Evolutionary conservation across 2,797 vertebrate genomes (phyloP), one percentile per base, ranked within the genome.

Genomic region (Myiotriccus ornatus): DNA sequence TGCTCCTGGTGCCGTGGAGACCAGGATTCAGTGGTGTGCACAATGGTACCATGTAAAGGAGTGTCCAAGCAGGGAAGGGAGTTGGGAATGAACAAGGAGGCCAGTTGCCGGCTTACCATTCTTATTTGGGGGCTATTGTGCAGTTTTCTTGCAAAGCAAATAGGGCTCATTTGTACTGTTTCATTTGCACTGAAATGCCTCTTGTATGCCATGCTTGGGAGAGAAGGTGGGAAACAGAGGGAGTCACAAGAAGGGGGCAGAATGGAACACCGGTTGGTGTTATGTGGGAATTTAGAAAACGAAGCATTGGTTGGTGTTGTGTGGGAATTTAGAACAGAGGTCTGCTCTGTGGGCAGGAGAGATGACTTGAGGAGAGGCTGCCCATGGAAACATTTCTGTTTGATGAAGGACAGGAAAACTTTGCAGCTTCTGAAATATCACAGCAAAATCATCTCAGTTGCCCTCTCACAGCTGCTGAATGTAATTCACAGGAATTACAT

Each of bases 381-480:
- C 16, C 39, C 2, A 0, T 20, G 35, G 78, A 91, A 60, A 83
- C 1, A 0, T 83, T 89, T 89, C 30, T 56, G 12, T 64, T 74
- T 87, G 67, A 52, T 70, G 70, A 87, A 83, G 52, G 44, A 49
- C 37, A 74, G 69, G 35, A 71, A 71, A 87, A 59, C 41, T 2
- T 1, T 17, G 27, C 70, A 28, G 78, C 68, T 69, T 77, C 77
- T 32, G 57, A 71, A 84, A 88, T 34, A 53, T 20, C 50, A 22
- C 0, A 78, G 82, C 68, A 85, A 77, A 91, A 83, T 9, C n/a
- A 60, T 35, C 64, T 64, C 82, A 46, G 87, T 77, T 87, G 68
- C 75, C 85, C 49, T 91, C 87, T 93, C 87, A 30, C 89, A 89
- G 91, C 91, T n/a, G n/a, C n/a, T n/a, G n/a, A n/a, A n/a, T n/a